A percentile compares a stretch with the other conserved stretches of the same genome.
Conservation (phyloP, 2,888 invertebrate species). For the Epistrophe grossulariae region DNA sequence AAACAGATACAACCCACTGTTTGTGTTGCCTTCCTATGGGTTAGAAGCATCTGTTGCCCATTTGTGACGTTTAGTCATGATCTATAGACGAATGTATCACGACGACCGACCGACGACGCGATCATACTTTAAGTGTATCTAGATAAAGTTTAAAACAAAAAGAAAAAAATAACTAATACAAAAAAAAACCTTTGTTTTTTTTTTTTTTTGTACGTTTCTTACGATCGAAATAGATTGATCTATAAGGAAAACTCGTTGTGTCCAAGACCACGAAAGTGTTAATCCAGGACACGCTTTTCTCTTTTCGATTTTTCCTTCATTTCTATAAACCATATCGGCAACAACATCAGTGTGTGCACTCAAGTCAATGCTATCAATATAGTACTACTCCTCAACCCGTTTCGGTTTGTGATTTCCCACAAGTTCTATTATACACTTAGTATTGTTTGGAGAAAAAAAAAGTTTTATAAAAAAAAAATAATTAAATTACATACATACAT, state of each 20-base stretch:
- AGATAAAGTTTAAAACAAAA: background rate
- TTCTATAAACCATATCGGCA: background rate
- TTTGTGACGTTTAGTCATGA: constrained; percentile 69
- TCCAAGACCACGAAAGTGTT: constrained; percentile 22
- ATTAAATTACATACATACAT: constrained; percentile 11
- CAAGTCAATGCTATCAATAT: constrained; percentile 11
- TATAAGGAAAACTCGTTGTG: constrained; percentile 32
- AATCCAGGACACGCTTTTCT: constrained; percentile 61
- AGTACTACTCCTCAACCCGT: constrained; percentile 34
- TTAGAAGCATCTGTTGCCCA: constrained; percentile 62
- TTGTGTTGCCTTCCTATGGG: constrained; percentile 32
- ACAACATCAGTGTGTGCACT: background rate
- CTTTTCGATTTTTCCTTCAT: constrained; percentile 23
- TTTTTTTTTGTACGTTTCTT: constrained; percentile 5
- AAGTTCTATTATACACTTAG: constrained; percentile 23
- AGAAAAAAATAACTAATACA: background rate
- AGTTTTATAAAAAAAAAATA: constrained; percentile 8
- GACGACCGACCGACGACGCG: constrained; percentile 44
- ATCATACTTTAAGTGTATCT: constrained; percentile 33
- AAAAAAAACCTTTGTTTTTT: constrained; percentile 13
- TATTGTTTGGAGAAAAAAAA: background rate
- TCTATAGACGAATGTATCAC: constrained; percentile 64
- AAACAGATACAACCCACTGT: constrained; percentile 30
- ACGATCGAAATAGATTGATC: constrained; percentile 13
- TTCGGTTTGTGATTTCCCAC: constrained; percentile 58